Conservation (phyloP, 1,140 invertebrate genomes). For the Armadillidium nasatum region DNA sequence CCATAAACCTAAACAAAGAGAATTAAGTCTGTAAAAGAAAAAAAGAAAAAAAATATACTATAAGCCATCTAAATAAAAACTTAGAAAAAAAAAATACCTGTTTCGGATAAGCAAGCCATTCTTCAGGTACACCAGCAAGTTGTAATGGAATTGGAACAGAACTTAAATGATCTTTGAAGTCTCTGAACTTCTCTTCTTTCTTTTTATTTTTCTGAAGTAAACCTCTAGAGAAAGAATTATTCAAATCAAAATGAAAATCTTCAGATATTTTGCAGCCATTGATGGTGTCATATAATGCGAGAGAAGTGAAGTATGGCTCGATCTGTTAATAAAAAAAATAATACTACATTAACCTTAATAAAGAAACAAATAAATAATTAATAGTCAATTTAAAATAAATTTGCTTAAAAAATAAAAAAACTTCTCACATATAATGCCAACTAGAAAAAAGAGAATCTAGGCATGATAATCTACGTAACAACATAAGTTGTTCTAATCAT, state of each 20-base stretch:
- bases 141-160: constrained; percentile 50
- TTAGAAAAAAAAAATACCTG: constrained; percentile 47
- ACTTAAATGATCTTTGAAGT: constrained; percentile 55
- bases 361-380: too few species aligned
- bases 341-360: too few species aligned
- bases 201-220: constrained; percentile 53
- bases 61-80: not conserved
- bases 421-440: too few species aligned
- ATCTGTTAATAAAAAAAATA: constrained; percentile 53
- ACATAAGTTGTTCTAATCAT: too few species aligned
- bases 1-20: not conserved
- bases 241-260: constrained; percentile 88
- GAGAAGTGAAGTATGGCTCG: constrained; percentile 83
- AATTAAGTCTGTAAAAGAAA: not conserved
- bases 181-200: constrained; percentile 52
- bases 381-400: too few species aligned
- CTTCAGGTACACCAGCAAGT: constrained; percentile 57
- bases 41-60: constrained; percentile 24
- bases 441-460: too few species aligned
- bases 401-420: too few species aligned
- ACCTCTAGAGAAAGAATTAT: constrained; percentile 60
- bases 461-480: too few species aligned
- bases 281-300: constrained; percentile 80
- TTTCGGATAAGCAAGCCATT: constrained; percentile 62
- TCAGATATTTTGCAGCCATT: constrained; percentile 81